These are phyloP conservation scores for Ormyrus nitidulus DNA, from an alignment of 2,888 invertebrate species.

Conservation along the genomic window DNA sequence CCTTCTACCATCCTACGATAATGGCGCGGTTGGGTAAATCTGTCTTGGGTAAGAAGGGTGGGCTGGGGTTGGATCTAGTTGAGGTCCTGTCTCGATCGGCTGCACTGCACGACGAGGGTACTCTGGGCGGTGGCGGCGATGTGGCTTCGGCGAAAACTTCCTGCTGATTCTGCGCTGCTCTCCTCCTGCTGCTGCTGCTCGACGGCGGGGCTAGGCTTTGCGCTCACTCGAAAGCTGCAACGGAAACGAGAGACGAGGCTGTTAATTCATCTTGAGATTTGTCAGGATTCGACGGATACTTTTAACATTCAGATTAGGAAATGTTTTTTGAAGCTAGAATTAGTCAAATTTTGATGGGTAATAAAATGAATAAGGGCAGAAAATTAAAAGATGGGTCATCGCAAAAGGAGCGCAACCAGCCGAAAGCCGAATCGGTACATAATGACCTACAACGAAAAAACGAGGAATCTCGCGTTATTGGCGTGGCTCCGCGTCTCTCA, in stretches of 20 bases:
- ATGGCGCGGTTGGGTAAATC: constrained; percentile 72
- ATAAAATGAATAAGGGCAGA: too few relatives aligned
- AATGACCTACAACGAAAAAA: too few relatives aligned
- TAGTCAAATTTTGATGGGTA: too few relatives aligned
- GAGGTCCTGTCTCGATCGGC: constrained; percentile 56
- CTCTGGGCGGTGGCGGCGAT: constrained; percentile 21
- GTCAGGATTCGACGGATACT: too few relatives aligned
- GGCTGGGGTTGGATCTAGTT: constrained; percentile 17
- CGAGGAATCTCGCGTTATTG: background rate
- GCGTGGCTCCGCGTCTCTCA: background rate
- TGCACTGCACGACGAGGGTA: constrained; percentile 54
- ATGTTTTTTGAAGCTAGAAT: too few relatives aligned
- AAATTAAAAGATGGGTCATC: too few relatives aligned
- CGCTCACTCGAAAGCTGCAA: constrained; percentile 72
- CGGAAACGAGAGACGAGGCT: background rate
- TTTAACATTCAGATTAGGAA: too few relatives aligned
- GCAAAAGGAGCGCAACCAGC: too few relatives aligned
- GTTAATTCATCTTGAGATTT: too few relatives aligned
- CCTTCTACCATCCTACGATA: constrained; percentile 92
- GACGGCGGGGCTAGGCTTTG: constrained; percentile 73
- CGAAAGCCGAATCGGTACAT: too few relatives aligned
- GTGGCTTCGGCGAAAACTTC: constrained; percentile 68
- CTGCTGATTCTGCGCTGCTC: constrained; percentile 74
- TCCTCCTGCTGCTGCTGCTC: constrained; percentile 72
- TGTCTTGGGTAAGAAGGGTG: constrained; percentile 61